Conservation (phyloP, 2,888 invertebrate genomes). For the Drosophila atripex region DNA sequence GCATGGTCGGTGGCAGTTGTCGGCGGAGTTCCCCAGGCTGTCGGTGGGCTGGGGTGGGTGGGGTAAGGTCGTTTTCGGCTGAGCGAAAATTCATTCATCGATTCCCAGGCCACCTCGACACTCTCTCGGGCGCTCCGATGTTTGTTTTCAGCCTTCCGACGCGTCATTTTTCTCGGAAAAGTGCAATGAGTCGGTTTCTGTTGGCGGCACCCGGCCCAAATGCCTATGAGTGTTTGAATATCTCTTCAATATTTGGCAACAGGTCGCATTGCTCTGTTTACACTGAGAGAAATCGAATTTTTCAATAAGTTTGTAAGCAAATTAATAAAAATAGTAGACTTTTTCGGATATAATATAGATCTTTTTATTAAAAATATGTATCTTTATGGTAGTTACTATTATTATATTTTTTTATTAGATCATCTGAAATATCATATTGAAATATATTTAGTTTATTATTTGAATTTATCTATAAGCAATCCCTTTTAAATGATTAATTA, state of each 20-base stretch:
- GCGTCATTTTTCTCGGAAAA: conserved; percentile 81
- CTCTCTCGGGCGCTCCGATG: conserved; percentile 2
- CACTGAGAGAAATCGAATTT: conserved; percentile 4
- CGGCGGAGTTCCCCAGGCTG: conserved; percentile 73
- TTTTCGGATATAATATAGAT: too few relatives aligned
- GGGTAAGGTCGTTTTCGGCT: conserved; percentile 64
- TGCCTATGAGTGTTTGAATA: conserved; percentile 4
- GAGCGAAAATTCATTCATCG: conserved; percentile 72
- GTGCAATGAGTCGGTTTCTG: conserved; percentile 66
- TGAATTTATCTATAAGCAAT: too few relatives aligned
- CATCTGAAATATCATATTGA: too few relatives aligned
- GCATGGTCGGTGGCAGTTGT: conserved; percentile 44
- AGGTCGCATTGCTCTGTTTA: conserved; percentile 20
- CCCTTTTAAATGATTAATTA: too few relatives aligned
- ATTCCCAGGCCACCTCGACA: conserved; percentile 5
- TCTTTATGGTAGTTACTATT: too few relatives aligned
- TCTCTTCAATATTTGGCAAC: conserved; percentile 35
- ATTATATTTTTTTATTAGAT: too few relatives aligned
- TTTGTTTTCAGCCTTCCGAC: conserved; percentile 44
- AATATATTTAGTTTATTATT: too few relatives aligned
- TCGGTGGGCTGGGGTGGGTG: conserved; percentile 6
- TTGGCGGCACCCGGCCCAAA: conserved; percentile 7
- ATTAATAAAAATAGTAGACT: not conserved
- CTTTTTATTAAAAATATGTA: too few relatives aligned
- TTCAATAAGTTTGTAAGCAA: not conserved